Evolutionary conservation across 2,797 vertebrate genomes (phyloP).

Genomic region (Numenius phaeopus): DNA sequence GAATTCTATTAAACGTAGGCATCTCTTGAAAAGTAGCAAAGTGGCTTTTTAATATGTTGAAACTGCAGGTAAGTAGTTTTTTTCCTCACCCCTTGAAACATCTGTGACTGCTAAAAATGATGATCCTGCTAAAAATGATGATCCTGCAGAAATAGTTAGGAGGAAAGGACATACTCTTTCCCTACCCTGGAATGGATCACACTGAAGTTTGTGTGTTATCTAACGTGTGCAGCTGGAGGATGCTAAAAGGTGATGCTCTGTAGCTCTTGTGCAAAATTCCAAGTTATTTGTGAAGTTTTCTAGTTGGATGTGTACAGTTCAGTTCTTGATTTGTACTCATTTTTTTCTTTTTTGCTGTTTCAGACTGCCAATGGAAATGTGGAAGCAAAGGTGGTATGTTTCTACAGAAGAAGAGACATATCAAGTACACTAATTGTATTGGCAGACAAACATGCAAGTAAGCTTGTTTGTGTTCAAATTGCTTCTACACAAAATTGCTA

Average conservation of each 20-base stretch:
- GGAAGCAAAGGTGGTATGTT: slow-evolving; percentile 99
- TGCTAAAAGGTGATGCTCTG: neutral
- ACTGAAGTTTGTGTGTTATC: neutral
- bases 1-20: neutral
- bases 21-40: neutral
- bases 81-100: neutral
- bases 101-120: neutral
- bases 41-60: neutral
- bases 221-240: neutral
- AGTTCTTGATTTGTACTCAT: neutral
- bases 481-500: neutral
- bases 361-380: slow-evolving; percentile 99
- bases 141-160: neutral
- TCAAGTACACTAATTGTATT: slow-evolving; percentile 95
- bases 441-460: slow-evolving; percentile 98
- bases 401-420: slow-evolving; percentile 97
- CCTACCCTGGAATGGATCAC: neutral
- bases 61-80: neutral
- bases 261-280: neutral
- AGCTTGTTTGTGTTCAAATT: slow-evolving; percentile 74
- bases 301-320: accelerated
- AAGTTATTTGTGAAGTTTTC: neutral
- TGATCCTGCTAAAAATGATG: neutral
- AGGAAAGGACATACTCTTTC: neutral
- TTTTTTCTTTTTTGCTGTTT: slow-evolving; percentile 36